A percentile compares a stretch with the other conserved stretches of the same genome.
Evolutionary conservation across 2,113 vertebrate species (phyloP).

Genomic region (Leptocoma aspasia): DNA sequence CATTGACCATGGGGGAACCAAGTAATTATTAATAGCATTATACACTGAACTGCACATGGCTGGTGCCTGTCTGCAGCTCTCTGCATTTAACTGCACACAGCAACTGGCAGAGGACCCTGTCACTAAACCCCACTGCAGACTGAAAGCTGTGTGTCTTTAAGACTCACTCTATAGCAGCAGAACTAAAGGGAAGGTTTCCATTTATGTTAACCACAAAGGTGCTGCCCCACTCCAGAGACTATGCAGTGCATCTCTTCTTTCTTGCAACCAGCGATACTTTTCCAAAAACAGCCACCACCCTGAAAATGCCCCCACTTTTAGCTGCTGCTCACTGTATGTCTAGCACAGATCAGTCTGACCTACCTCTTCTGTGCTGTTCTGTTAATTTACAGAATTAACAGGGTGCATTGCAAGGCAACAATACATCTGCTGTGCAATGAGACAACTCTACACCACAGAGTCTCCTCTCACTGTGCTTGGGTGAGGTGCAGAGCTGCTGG

Average conservation of each 20-base stretch:
- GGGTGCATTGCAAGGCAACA: background rate
- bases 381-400: background rate
- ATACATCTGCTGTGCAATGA: background rate
- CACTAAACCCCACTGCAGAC: background rate
- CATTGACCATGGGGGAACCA: background rate
- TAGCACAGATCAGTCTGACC: background rate
- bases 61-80: background rate
- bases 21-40: background rate
- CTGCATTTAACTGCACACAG: background rate
- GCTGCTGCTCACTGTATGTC: background rate
- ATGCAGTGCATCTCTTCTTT: background rate
- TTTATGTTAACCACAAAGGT: background rate
- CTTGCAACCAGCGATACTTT: background rate
- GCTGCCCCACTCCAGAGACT: background rate
- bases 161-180: background rate
- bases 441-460: rapidly evolving
- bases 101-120: background rate
- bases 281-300: background rate
- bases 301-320: background rate
- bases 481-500: background rate
- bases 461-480: background rate
- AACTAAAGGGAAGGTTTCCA: background rate
- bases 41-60: background rate
- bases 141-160: background rate
- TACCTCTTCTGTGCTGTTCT: background rate